Evolutionary conservation across 35 echinoderm and acorn worm species (phyloP).

Genomic region (Ophioderma brevispina): DNA sequence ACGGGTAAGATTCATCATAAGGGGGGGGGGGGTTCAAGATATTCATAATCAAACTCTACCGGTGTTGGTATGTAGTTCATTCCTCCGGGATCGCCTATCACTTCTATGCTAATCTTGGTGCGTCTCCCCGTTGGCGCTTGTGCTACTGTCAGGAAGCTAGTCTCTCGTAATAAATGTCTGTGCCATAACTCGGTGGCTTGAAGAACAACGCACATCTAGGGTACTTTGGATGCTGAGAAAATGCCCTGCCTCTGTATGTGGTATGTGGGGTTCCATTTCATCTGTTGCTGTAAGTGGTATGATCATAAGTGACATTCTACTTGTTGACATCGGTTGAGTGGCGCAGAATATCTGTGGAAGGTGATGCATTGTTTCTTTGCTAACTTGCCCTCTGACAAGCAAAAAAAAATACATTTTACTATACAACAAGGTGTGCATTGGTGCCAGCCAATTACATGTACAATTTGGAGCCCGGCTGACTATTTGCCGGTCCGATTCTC

Average conservation of each 20-base stretch:
- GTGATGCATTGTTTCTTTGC: too few relatives aligned
- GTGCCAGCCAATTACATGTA: too few relatives aligned
- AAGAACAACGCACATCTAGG: not conserved
- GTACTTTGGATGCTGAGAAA: not conserved
- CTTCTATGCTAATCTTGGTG: not conserved
- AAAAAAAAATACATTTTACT: too few relatives aligned
- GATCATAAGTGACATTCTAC: too few relatives aligned
- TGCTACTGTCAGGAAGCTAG: not conserved
- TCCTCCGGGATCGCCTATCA: not conserved
- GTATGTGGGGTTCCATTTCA: not conserved
- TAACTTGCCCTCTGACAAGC: too few relatives aligned
- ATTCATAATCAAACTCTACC: slow-evolving; percentile 78
- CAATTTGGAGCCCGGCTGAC: too few relatives aligned
- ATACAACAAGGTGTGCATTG: too few relatives aligned
- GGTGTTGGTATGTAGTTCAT: slow-evolving; percentile 73
- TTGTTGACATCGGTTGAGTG: too few relatives aligned
- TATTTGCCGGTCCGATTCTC: too few relatives aligned
- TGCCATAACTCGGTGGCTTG: not conserved
- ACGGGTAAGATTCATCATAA: slow-evolving; percentile 64
- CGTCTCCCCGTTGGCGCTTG: not conserved
- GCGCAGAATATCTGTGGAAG: too few relatives aligned
- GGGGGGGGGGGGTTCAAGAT: slow-evolving; percentile 79
- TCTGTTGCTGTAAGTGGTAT: not conserved
- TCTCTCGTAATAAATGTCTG: not conserved
- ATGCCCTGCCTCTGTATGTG: not conserved